Conservation (phyloP, 2,888 invertebrate genomes). For the Lycocerus yunnanus region DNA sequence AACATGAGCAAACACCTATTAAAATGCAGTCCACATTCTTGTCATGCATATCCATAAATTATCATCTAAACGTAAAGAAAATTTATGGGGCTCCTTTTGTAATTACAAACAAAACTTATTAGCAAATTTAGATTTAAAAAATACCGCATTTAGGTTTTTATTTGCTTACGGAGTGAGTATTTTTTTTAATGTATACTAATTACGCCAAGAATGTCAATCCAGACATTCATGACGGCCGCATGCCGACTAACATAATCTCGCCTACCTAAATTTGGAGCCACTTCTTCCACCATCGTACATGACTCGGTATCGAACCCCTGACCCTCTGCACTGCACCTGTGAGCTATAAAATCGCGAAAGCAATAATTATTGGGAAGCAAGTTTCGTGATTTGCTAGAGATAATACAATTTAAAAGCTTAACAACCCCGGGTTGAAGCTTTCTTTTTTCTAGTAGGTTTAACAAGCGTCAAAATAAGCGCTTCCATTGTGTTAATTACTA, state of each 20-base stretch:
- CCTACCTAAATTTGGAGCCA: no score
- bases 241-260: no score
- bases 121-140: not conserved
- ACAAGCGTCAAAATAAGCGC: not conserved
- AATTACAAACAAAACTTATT: not conserved
- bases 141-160: no score
- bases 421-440: not conserved
- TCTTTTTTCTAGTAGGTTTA: not conserved
- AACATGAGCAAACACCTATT: constrained; percentile 37
- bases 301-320: no score
- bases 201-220: no score
- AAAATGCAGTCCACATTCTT: constrained; percentile 39
- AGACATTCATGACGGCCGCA: no score
- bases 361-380: no score
- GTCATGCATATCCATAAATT: constrained; percentile 35
- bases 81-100: constrained; percentile 20
- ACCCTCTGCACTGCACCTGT: no score
- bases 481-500: constrained; percentile 9
- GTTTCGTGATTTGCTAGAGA: not conserved
- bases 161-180: no score
- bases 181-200: no score
- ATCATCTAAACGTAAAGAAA: constrained; percentile 18
- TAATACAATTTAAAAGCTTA: not conserved
- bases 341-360: no score
- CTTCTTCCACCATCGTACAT: no score